Conservation (phyloP, 1,140 invertebrate genomes). For the Trichonephila clavata region DNA sequence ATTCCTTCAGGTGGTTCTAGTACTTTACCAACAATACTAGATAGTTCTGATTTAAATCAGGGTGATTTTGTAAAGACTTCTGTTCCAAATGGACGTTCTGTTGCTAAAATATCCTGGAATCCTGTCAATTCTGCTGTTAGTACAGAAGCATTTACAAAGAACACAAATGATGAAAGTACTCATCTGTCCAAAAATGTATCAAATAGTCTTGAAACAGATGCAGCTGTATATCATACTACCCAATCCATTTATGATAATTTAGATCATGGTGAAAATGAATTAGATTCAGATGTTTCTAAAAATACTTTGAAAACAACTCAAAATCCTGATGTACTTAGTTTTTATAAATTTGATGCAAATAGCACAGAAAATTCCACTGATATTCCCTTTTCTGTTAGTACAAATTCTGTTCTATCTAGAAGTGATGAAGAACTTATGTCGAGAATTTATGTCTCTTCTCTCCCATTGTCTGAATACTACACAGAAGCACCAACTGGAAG, state of each 20-base stretch:
- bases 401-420: not conserved
- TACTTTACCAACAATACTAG: not conserved
- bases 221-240: not conserved
- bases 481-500: not conserved
- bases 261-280: conserved; percentile 37
- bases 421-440: not conserved
- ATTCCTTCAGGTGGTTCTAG: not conserved
- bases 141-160: not conserved
- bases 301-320: not conserved
- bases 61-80: not conserved
- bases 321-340: not conserved
- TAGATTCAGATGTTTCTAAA: not conserved
- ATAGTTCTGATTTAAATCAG: not conserved
- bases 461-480: not conserved
- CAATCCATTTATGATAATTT: not conserved
- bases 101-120: conserved; percentile 28
- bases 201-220: not conserved
- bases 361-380: not conserved
- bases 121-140: not conserved
- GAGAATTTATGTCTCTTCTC: not conserved
- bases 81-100: not conserved
- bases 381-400: not conserved
- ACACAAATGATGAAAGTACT: not conserved
- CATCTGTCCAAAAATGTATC: not conserved
- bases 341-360: not conserved